Percentiles rank a stretch among this genome's conserved stretches.
Evolutionary conservation across 2,888 invertebrate genomes (phyloP).

Genomic region (Mellilla xanthometata): DNA sequence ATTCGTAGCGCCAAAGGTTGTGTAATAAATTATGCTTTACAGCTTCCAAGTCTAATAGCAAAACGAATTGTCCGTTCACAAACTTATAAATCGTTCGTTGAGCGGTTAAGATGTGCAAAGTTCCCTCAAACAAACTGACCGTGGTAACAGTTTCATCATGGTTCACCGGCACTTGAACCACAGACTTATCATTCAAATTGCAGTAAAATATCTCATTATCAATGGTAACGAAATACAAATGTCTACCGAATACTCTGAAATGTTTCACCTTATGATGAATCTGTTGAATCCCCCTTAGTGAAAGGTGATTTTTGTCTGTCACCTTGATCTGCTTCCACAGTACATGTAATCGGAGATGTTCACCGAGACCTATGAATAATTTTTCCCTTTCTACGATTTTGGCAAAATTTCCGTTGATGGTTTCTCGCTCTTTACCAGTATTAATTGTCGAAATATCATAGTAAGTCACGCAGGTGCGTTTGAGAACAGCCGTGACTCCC

Average conservation of each 20-base stretch:
- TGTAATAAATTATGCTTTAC: constrained; percentile 17
- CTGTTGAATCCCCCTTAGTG: no score
- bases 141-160: neutral
- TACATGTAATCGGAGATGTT: constrained; percentile 13
- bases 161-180: neutral
- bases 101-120: neutral
- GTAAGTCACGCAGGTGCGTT: constrained; percentile 42
- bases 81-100: neutral
- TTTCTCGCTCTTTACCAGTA: constrained; percentile 29
- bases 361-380: constrained; percentile 4
- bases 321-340: neutral
- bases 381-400: constrained; percentile 34
- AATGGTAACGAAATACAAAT: constrained; percentile 3
- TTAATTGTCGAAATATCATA: constrained; percentile 52
- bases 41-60: neutral
- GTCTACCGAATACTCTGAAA: neutral
- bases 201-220: neutral
- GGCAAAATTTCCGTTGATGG: constrained; percentile 48
- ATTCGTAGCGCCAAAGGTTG: constrained; percentile 40
- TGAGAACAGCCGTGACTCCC: constrained; percentile 54
- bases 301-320: no score
- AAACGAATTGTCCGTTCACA: neutral
- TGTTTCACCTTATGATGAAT: constrained; percentile 1
- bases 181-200: constrained; percentile 3
- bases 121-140: constrained; percentile 2